phyloP scores from a whole-genome alignment of 2,888 invertebrate genomes.

The Mongoloraphidia duomilia region DNA sequence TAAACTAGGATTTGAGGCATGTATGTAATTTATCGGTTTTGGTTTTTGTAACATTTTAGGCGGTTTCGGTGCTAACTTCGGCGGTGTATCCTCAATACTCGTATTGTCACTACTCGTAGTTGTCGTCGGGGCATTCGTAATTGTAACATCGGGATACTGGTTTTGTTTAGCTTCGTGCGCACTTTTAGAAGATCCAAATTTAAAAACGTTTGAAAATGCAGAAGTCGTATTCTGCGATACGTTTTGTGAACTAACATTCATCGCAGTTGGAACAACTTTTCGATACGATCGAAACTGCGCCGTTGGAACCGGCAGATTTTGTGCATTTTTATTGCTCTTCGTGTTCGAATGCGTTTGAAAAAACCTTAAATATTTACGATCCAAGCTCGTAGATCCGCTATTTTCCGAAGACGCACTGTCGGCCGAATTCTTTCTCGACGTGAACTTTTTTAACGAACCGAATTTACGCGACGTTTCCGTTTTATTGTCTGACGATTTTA shows the following conservation, averaged over 20 bases:
- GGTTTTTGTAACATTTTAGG: conserved; percentile 16
- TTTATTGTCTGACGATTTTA: conserved; percentile 25
- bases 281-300: conserved; percentile 64
- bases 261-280: conserved; percentile 38
- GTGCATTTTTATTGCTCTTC: conserved; percentile 33
- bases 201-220: no score
- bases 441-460: conserved; percentile 57
- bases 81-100: neutral
- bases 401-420: conserved; percentile 27
- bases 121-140: no score
- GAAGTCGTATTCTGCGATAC: no score
- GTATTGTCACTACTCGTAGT: no score
- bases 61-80: conserved; percentile 10
- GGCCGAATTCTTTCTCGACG: conserved; percentile 34
- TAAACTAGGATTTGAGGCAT: conserved; percentile 57
- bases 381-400: conserved; percentile 48
- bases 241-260: conserved; percentile 14
- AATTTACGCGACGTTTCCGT: conserved; percentile 39
- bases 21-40: conserved; percentile 46
- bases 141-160: no score
- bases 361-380: conserved; percentile 51
- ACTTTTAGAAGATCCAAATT: no score
- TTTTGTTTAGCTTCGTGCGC: no score
- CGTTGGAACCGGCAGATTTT: conserved; percentile 56
- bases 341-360: conserved; percentile 29